These are phyloP conservation scores for Dolichotis patagonum DNA, from an alignment of 2,113 vertebrate genomes.

Conservation along the genomic window DNA sequence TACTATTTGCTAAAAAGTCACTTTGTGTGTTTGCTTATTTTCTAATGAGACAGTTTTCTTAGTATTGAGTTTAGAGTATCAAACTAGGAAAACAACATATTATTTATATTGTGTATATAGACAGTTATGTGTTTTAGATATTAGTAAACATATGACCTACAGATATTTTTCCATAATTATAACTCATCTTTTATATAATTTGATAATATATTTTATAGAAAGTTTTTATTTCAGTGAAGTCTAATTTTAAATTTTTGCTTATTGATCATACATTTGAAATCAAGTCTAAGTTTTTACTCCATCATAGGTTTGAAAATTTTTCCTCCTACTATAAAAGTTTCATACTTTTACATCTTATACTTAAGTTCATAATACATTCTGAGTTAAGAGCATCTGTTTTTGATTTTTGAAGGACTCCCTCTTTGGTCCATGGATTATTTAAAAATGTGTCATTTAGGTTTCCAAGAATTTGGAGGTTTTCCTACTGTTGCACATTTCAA, in stretches of 20 bases:
- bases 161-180: background rate
- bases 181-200: background rate
- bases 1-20: background rate
- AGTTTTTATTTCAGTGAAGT: background rate
- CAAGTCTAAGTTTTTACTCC: background rate
- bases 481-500: background rate
- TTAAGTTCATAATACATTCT: background rate
- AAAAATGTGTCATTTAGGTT: background rate
- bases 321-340: background rate
- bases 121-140: background rate
- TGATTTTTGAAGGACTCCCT: background rate
- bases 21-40: background rate
- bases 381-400: background rate
- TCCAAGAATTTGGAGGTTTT: conserved; percentile 14
- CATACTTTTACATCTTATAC: background rate
- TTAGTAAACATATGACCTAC: background rate
- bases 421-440: background rate
- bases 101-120: background rate
- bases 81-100: background rate
- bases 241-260: background rate
- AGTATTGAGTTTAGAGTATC: background rate
- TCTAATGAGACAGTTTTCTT: background rate
- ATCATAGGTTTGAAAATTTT: background rate
- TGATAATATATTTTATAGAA: background rate
- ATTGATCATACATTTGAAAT: background rate